Conservation (phyloP, 2,797 vertebrate genomes). For the Antennarius maculatus region DNA sequence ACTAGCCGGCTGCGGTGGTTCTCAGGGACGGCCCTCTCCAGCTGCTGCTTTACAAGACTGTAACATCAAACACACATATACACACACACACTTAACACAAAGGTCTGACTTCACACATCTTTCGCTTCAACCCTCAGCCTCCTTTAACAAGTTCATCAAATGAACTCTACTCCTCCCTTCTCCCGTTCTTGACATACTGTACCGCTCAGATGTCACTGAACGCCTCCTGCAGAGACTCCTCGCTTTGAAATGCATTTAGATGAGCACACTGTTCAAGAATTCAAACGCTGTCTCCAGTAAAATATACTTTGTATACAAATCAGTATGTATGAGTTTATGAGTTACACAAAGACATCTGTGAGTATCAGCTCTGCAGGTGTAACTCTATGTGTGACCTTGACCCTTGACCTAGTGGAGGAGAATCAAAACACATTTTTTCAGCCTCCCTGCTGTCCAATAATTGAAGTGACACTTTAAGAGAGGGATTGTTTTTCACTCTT, state of each 20-base stretch:
- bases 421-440: slow-evolving; percentile 11
- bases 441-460: slow-evolving; percentile 19
- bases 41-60: slow-evolving; percentile 83
- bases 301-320: background rate
- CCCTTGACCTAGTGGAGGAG: slow-evolving; percentile 32
- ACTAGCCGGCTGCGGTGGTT: slow-evolving; percentile 76
- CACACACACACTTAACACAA: slow-evolving; percentile 57
- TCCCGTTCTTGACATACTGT: slow-evolving; percentile 36
- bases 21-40: slow-evolving; percentile 79
- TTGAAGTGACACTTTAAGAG: slow-evolving; percentile 50
- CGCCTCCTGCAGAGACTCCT: slow-evolving; percentile 4
- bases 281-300: background rate
- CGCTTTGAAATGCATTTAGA: slow-evolving; percentile 9
- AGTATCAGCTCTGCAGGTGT: slow-evolving; percentile 35
- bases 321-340: background rate
- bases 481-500: slow-evolving; percentile 52
- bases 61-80: slow-evolving; percentile 81
- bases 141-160: slow-evolving; percentile 72
- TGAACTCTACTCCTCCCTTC: slow-evolving; percentile 56
- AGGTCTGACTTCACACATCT: slow-evolving; percentile 65
- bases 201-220: background rate
- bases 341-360: background rate
- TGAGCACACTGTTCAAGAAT: background rate
- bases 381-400: slow-evolving; percentile 21
- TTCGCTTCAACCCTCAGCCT: slow-evolving; percentile 55